phyloP scores from a whole-genome alignment of 2,888 invertebrate genomes.

The Chalcis sispes region DNA sequence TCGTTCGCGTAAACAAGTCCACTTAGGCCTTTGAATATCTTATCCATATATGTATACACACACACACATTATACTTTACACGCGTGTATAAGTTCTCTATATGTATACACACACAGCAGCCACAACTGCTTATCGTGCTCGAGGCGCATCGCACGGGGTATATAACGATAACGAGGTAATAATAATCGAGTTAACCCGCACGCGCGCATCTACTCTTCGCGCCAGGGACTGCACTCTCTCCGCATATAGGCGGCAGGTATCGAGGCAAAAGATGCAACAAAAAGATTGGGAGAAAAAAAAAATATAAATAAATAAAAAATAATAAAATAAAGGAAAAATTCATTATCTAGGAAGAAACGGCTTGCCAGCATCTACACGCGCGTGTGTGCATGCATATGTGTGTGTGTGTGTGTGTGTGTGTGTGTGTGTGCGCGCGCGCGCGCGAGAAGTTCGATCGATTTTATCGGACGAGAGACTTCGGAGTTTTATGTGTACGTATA shows the following conservation, averaged over 20 bases:
- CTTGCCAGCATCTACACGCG: no score
- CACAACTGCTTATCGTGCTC: constrained; percentile 33
- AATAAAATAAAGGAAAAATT: constrained; percentile 42
- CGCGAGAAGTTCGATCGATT: constrained; percentile 43
- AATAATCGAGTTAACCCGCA: constrained; percentile 65
- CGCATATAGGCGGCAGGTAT: no score
- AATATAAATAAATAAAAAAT: neutral
- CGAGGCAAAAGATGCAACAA: constrained; percentile 23
- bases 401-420: no score
- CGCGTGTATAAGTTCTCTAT: neutral
- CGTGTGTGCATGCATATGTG: no score
- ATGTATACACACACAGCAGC: constrained; percentile 5
- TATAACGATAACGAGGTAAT: constrained; percentile 71
- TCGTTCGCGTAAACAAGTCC: constrained; percentile 48
- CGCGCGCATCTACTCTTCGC: constrained; percentile 10
- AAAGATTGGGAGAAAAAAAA: neutral
- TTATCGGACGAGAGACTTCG: constrained; percentile 49
- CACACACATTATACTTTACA: no score
- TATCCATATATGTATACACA: neutral
- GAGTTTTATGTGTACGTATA: constrained; percentile 29
- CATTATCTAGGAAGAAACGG: constrained; percentile 54
- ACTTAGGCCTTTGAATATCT: constrained; percentile 24
- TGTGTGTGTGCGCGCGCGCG: neutral
- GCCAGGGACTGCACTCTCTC: no score
- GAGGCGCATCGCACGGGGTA: constrained; percentile 42